These are phyloP conservation scores for Parasteatoda tepidariorum DNA, from an alignment of 1,140 invertebrate genomes.

Conservation along the genomic window DNA sequence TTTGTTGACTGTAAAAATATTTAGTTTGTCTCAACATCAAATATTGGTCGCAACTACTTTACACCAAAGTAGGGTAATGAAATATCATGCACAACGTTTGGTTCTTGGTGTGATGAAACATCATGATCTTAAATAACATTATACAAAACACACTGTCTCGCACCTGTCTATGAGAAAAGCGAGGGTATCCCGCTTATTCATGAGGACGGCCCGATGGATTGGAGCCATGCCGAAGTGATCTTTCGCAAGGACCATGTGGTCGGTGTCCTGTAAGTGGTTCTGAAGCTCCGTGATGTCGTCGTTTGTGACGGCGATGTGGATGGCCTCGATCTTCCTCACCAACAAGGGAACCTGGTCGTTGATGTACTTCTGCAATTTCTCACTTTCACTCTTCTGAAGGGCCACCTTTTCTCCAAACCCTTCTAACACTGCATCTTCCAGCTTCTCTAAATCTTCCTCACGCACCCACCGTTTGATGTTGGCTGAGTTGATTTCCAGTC, in stretches of 20 bases:
- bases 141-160: too few species aligned
- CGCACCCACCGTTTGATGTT: conserved; percentile 94
- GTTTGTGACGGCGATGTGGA: conserved; percentile 63
- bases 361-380: conserved; percentile 74
- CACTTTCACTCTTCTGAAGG: conserved; percentile 75
- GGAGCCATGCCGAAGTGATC: conserved; percentile 78
- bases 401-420: conserved; percentile 77
- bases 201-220: conserved; percentile 79
- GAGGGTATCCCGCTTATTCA: conserved; percentile 79
- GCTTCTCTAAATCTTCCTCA: conserved; percentile 82
- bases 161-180: conserved; percentile 76
- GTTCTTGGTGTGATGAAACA: too few species aligned
- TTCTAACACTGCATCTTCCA: conserved; percentile 88
- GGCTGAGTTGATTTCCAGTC: conserved; percentile 68
- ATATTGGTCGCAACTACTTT: too few species aligned
- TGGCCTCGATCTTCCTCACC: conserved; percentile 71
- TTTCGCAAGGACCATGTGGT: conserved; percentile 76
- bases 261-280: conserved; percentile 64
- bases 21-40: too few species aligned
- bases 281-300: conserved; percentile 63
- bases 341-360: conserved; percentile 85
- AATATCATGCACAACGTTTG: too few species aligned
- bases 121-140: too few species aligned
- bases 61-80: too few species aligned
- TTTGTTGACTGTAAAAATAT: too few species aligned